These are phyloP conservation scores for Pseudobourletiella spinata DNA, from an alignment of 1,140 invertebrate genomes.

Conservation along the genomic window DNA sequence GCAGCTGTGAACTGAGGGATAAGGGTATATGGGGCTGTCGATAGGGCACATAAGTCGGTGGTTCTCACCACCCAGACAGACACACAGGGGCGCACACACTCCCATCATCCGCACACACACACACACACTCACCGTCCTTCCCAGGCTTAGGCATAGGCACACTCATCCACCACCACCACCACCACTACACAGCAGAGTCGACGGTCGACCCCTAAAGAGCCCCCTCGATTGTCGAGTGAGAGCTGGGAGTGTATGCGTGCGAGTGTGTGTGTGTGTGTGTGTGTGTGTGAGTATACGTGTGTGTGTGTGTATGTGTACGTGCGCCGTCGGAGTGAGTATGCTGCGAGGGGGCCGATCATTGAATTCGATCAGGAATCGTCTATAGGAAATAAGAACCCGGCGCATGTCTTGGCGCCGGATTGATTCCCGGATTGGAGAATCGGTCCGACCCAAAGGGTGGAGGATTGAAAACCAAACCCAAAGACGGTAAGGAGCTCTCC, in stretches of 20 bases:
- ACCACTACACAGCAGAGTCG: not conserved
- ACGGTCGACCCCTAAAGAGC: not conserved
- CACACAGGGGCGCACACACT: not conserved
- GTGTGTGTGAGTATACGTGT: not conserved
- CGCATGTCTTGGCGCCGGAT: constrained; percentile 32
- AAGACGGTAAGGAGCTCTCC: constrained; percentile 7
- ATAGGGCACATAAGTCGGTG: constrained; percentile 24
- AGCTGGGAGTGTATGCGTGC: no score
- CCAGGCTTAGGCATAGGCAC: not conserved
- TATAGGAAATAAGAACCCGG: constrained; percentile 36
- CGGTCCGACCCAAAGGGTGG: constrained; percentile 34
- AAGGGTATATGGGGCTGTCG: constrained; percentile 33
- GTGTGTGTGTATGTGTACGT: not conserved
- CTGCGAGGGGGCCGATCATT: constrained; percentile 32
- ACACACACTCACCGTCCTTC: not conserved
- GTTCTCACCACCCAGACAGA: constrained; percentile 1
- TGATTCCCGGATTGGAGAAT: constrained; percentile 36
- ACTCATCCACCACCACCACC: no score
- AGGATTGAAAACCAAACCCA: constrained; percentile 36
- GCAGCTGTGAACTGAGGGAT: constrained; percentile 30
- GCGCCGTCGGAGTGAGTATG: constrained; percentile 15
- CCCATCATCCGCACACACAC: not conserved
- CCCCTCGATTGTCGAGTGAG: no score
- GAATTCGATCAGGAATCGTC: constrained; percentile 35
- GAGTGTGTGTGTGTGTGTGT: not conserved